phyloP scores from a whole-genome alignment of 2,113 vertebrate genomes.

The Labrus mixtus region DNA sequence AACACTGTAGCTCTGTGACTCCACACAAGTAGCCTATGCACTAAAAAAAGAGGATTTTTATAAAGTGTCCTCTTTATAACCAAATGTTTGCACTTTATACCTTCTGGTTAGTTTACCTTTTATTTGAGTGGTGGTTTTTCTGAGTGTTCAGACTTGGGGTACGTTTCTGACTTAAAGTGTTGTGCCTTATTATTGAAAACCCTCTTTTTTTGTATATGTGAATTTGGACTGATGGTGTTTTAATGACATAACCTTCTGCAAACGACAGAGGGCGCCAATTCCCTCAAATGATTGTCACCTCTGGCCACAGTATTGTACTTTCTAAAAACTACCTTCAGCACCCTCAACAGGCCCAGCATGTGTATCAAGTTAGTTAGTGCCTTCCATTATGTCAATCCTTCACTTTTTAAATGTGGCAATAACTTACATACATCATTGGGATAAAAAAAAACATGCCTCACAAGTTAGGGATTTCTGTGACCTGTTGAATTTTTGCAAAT shows the following conservation, averaged over 20 bases:
- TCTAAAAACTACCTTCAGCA: not conserved
- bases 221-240: not conserved
- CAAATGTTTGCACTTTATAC: not conserved
- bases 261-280: constrained; percentile 64
- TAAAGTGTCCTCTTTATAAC: constrained; percentile 11
- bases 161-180: not conserved
- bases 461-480: not conserved
- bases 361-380: not conserved
- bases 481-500: constrained; percentile 13
- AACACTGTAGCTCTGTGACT: constrained; percentile 2
- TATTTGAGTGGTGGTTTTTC: constrained; percentile 7
- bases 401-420: not conserved
- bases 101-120: constrained; percentile 6
- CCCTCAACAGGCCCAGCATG: not conserved
- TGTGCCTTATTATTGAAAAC: constrained; percentile 8
- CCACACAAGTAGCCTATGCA: constrained; percentile 25
- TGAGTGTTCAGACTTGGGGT: not conserved
- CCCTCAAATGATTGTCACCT: constrained; percentile 26
- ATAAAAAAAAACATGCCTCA: not conserved
- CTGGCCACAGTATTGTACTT: not conserved
- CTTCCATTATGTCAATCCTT: not conserved
- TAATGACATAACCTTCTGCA: constrained; percentile 6
- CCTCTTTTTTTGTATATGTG: not conserved
- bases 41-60: not conserved
- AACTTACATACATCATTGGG: not conserved